Evolutionary conservation across 2,113 vertebrate genomes (phyloP), one percentile per base, ranked within the genome.

Genomic region (Grallaria varia): DNA sequence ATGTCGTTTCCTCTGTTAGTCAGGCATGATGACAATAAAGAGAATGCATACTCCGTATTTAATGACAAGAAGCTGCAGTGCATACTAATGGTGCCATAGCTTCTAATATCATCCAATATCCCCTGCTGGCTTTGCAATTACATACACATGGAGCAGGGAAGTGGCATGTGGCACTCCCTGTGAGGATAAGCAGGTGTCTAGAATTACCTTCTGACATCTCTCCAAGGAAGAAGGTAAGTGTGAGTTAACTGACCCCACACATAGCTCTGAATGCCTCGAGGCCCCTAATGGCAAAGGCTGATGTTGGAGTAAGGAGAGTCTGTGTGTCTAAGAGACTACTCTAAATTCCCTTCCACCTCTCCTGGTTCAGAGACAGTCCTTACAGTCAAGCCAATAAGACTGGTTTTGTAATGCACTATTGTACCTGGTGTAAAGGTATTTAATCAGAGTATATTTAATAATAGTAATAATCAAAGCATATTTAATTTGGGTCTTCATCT

Each of bases 121-220:
- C 96, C 96, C 93, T 95, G 90, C 92, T 94, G 96, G 89, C 93
- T 95, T 95, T 95, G 96, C 93, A 95, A 95, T 96, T 96, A 94
- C 96, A 93, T 58, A 90, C 92, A 92, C 95, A 72, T 75, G 83
- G 93, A 94, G 93, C 93, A 89, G 88, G 90, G 69, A 97, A 93
- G 93, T 96, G 93, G 95, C 93, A 93, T 92, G 93, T 92, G 90
- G 96, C 96, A 95, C 92, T 95, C 95, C 95, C 95, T 2, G 82
- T 83, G 95, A 95, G 96, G 91, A 87, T 96, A 97, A 96, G 91
- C 91, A 95, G 87, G 95, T 97, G 93, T 97, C 93, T 96, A 96
- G 87, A 96, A 96, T 96, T 96, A 97, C 95, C 89, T 96, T 82
- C 89, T 87, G 93, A 95, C 89, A 95, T 96, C 37, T 96, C 95